Evolutionary conservation across 2,113 vertebrate genomes (phyloP), one percentile per base, ranked within the genome.

Genomic region (Pygoscelis antarcticus): DNA sequence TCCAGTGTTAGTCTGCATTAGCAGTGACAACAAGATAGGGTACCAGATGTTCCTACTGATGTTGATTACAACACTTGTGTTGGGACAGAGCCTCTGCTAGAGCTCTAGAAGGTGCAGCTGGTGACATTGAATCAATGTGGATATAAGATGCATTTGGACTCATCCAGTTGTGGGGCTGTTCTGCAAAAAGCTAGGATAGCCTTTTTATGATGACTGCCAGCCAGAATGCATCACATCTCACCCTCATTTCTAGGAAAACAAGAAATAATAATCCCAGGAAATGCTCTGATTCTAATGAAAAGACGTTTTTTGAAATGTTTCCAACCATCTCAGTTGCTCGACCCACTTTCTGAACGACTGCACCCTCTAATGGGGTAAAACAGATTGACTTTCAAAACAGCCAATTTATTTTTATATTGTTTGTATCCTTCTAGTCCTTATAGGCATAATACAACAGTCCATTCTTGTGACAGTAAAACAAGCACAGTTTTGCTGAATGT

Each of bases 291-390:
- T 74, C 27, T 86, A 62, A 68, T 40, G 55, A 89, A 90, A 90
- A 81, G 13, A 58, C 1, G 0, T 46, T 60, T 94, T 85, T 66
- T 51, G 16, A 75, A 62, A 40, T 76, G 49, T 93, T 96, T 82
- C 47, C 92, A 85, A 13, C 49, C 46, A 44, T 57, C 77, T 72
- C 66, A 15, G 70, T 86, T 76, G 29, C 38, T 81, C 14, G 10
- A 76, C 90, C 83, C 90, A 91, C 90, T 97, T 96, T 95, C 80
- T 95, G 92, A 93, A 79, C 4, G 19, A 95, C 90, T 95, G 89
- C 96, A 97, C 89, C 86, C 86, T 96, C 95, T 96, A 95, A 96
- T 89, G 93, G 84, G 89, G 87, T 93, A 94, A 96, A 93, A 4
- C 77, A 96, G 93, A 94, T 60, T 92, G 89, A 71, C 87, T 96